Evolutionary conservation across 2,888 invertebrate genomes (phyloP), one percentile per base, ranked within the genome.

Genomic region (Anaspis maculata): DNA sequence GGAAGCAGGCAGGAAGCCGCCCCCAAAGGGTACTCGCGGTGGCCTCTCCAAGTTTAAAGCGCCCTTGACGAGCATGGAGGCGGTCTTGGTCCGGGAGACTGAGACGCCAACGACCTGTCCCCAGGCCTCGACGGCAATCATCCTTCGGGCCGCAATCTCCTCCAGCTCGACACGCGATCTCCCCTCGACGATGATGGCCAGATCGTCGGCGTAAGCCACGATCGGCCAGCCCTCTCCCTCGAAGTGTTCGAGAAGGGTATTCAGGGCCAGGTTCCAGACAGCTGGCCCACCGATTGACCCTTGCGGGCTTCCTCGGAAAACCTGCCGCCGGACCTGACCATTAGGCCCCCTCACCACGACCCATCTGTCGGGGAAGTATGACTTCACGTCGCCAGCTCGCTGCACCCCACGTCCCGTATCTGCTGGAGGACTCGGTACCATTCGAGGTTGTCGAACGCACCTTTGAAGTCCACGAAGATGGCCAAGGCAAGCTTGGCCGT

Each of bases 401-500:
- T 9, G n/a, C 30, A 30, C n/a, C 30, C 30, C 3, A 9, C n/a
- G 6, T 30, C 21, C 7, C 2, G n/a, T 2, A 5, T 14, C 13
- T 2, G 3, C 10, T 10, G 11, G 3, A 26, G n/a, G n/a, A n/a
- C n/a, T n/a, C n/a, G 5, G 7, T 3, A 3, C 22, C 25, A 27
- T 10, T 12, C 11, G 16, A 37, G 12, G 16, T 19, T 32, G 11
- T 27, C 32, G 27, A 36, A 32, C 9, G 32, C 31, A 3, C 26
- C 27, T 6, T 13, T 15, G 21, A 30, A 27, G 13, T 32, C 27
- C 1, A 30, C 26, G 13, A 32, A 27, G 1, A 36, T 14, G 0
- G 14, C 32, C 27, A 32, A 6, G 1, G 27, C 32, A 19, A 27
- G 27, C 6, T 32, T 32, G n/a, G 2, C 5, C 3, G 2, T 9